Evolutionary conservation across 1,140 invertebrate genomes (phyloP), one percentile per base, ranked within the genome.

Genomic region (Nasonia longicornis): DNA sequence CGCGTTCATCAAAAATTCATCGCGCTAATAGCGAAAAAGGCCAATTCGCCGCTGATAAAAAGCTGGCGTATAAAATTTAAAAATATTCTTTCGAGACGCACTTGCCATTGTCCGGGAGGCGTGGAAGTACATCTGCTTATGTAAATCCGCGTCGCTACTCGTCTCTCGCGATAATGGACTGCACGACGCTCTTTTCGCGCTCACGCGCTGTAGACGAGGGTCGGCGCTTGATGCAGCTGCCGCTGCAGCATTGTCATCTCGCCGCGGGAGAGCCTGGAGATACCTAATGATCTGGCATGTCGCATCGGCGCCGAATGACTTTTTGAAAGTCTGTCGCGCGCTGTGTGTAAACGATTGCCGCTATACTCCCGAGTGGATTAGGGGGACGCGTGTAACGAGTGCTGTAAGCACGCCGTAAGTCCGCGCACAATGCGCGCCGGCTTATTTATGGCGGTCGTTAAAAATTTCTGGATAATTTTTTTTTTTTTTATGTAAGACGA

Each of bases 211-310:
- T 42, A 67, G 26, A 2, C n/a, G 29, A 66, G 52, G 64, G 52
- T 38, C 38, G 78, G 38, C 38, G 72, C 45, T 81, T 0, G 84
- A 83, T 84, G 84, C 82, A 77, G 80, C 20, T 29, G n/a, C 45
- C 42, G 35, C 45, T 64, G 48, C 70, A 79, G 45, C 67, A 83
- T 82, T 73, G 69, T 71, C 66, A 2, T 1, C 58, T 4, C 58
- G 20, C 82, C 22, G 73, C 45, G 10, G 42, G 80, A 75, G 81
- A 84, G 77, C 48, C 72, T 16, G 74, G 70, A 81, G 77, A 83
- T 80, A 83, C 80, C 82, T 84, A 84, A 85, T 84, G 84, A 85
- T 85, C 75, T 74, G 83, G 82, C 77, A 79, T 83, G 83, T 84
- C 83, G 75, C 74, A 66, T 78, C 35, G 22, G 77, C 3, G 38